These are phyloP conservation scores for Chaenogobius annularis DNA, from an alignment of 2,113 vertebrate species.

Conservation along the genomic window DNA sequence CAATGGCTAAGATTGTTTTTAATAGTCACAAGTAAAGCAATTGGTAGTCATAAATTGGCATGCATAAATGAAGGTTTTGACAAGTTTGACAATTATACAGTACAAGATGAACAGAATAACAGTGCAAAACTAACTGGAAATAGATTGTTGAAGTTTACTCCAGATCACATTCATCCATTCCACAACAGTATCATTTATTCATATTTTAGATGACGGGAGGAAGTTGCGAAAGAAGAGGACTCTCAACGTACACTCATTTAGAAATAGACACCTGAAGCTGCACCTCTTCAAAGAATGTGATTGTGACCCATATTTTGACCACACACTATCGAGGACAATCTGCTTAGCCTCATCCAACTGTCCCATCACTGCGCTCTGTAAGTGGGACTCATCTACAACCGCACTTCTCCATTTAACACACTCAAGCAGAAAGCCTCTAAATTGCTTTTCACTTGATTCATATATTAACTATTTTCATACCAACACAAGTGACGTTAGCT, in stretches of 20 bases:
- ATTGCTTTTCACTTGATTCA: neutral
- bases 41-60: too few species aligned
- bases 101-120: too few species aligned
- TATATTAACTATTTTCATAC: constrained; percentile 11
- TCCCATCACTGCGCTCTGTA: constrained; percentile 24
- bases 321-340: constrained; percentile 57
- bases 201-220: neutral
- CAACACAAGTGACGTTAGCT: constrained; percentile 15
- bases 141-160: too few species aligned
- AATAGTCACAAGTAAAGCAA: too few species aligned
- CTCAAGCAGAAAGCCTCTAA: constrained; percentile 30
- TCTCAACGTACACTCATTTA: neutral
- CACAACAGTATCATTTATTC: neutral
- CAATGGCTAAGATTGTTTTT: too few species aligned
- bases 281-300: constrained; percentile 25
- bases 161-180: neutral
- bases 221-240: neutral
- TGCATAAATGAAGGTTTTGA: too few species aligned
- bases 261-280: neutral
- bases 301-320: constrained; percentile 59
- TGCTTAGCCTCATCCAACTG: constrained; percentile 31
- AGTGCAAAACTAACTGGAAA: too few species aligned
- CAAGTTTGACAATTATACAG: too few species aligned
- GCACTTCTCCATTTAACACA: constrained; percentile 29
- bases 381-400: constrained; percentile 39